Evolutionary conservation across 1,140 invertebrate genomes (phyloP).

Genomic region (Gryllus bimaculatus): DNA sequence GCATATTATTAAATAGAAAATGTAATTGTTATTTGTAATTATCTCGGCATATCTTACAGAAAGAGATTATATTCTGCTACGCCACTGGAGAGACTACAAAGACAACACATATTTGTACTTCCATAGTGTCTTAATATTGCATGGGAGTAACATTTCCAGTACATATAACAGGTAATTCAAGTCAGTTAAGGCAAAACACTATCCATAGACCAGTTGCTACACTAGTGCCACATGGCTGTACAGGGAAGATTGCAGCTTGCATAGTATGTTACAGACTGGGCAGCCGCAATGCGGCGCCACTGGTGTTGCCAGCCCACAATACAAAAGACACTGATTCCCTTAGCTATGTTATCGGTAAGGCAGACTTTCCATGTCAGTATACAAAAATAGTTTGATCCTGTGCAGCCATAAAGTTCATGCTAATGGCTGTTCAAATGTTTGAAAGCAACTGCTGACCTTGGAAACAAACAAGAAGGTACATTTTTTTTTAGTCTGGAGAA

Average conservation of each 20-base stretch:
- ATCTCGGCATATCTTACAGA: no score
- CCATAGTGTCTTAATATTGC: conserved; percentile 4
- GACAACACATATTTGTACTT: background rate
- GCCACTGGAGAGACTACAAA: background rate
- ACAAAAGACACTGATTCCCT: background rate
- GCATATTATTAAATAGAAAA: no score
- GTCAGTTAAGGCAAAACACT: background rate
- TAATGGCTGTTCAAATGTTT: background rate
- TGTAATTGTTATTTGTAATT: no score
- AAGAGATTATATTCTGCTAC: no score
- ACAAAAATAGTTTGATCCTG: background rate
- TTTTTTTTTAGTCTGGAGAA: no score
- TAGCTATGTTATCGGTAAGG: background rate
- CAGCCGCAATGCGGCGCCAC: background rate
- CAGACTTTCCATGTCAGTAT: background rate
- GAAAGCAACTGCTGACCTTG: background rate
- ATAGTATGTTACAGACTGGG: background rate
- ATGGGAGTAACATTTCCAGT: conserved; percentile 4
- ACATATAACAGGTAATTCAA: conserved; percentile 1
- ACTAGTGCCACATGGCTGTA: background rate
- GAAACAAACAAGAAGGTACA: background rate
- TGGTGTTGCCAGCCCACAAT: background rate
- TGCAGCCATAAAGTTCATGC: background rate
- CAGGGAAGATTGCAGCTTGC: background rate
- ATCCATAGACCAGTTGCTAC: background rate